Evolutionary conservation across 2,113 vertebrate species (phyloP).

Genomic region (Triplophysa siluroides): DNA sequence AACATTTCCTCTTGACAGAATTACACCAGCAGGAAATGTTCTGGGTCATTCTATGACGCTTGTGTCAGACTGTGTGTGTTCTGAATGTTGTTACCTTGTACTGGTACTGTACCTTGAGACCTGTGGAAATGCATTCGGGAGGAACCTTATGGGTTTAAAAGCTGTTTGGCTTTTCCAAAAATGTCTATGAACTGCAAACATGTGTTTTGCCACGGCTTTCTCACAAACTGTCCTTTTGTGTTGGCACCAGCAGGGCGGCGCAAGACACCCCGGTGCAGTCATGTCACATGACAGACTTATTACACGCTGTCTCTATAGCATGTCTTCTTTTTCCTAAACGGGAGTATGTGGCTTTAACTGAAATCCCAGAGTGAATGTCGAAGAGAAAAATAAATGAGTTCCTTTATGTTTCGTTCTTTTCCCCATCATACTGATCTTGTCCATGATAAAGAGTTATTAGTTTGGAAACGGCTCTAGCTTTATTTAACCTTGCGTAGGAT

Average conservation of each 20-base stretch:
- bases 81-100: no score
- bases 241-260: conserved; percentile 16
- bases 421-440: conserved; percentile 33
- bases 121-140: no score
- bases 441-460: conserved; percentile 48
- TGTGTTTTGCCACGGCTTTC: not conserved
- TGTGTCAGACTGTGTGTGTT: no score
- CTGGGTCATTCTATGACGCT: no score
- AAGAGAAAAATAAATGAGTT: conserved; percentile 4
- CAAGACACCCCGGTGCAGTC: not conserved
- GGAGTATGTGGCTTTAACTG: conserved; percentile 9
- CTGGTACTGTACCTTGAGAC: no score
- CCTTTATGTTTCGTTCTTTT: conserved; percentile 46
- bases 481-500: conserved; percentile 51
- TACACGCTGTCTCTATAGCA: not conserved
- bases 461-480: conserved; percentile 29
- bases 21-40: no score
- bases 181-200: not conserved
- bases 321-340: conserved; percentile 3
- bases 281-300: not conserved
- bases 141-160: no score
- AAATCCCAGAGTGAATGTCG: conserved; percentile 37
- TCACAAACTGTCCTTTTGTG: conserved; percentile 17
- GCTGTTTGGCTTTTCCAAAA: no score
- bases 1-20: no score